These are phyloP conservation scores for Sinocyclocheilus maitianheensis DNA, from an alignment of 2,113 vertebrate genomes.

Conservation along the genomic window DNA sequence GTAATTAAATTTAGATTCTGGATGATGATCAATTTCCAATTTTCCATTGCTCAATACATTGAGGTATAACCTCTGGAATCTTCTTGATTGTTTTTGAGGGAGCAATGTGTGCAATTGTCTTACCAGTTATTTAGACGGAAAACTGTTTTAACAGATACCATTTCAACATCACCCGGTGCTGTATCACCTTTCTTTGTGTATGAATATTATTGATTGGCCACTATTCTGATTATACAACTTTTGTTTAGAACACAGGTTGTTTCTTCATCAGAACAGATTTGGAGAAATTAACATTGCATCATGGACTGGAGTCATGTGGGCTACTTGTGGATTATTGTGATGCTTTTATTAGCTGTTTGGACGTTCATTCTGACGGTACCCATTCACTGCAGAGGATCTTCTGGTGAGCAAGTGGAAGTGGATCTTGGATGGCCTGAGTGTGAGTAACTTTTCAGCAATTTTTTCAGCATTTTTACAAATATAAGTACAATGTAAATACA, in stretches of 20 bases:
- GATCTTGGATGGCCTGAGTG: no score
- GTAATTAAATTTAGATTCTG: neutral
- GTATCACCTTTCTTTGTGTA: neutral
- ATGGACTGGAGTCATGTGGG: no score
- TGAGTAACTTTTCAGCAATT: no score
- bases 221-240: neutral
- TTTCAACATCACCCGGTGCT: neutral
- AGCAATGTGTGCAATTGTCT: constrained; percentile 28
- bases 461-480: neutral
- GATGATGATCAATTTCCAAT: neutral
- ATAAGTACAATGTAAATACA: neutral
- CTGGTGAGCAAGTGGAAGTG: no score
- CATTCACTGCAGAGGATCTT: no score
- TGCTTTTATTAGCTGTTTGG: no score
- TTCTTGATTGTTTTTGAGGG: constrained; percentile 26
- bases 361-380: no score
- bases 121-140: constrained; percentile 38
- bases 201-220: neutral
- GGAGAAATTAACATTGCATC: no score
- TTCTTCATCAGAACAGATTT: no score
- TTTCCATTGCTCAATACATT: constrained; percentile 9
- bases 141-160: neutral
- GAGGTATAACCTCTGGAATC: constrained; percentile 29
- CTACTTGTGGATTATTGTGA: no score
- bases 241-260: neutral